Evolutionary conservation across 2,888 invertebrate genomes (phyloP).

Genomic region (Troides helena): DNA sequence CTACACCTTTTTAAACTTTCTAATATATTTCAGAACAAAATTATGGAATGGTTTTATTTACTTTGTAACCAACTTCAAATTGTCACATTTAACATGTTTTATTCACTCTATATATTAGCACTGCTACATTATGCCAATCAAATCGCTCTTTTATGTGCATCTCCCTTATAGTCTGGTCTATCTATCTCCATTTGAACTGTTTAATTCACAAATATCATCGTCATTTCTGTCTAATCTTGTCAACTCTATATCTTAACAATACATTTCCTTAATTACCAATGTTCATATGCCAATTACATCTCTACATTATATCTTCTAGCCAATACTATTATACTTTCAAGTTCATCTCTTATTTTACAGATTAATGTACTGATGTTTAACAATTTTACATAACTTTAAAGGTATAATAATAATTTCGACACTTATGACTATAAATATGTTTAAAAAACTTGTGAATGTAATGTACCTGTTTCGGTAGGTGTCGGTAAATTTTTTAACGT

Average conservation of each 20-base stretch:
- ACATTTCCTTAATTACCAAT: not conserved
- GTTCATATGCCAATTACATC: not conserved
- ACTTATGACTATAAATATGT: not conserved
- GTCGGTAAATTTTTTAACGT: constrained; percentile 22
- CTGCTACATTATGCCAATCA: too few relatives aligned
- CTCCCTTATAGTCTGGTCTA: too few relatives aligned
- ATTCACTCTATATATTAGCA: too few relatives aligned
- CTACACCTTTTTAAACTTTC: too few relatives aligned
- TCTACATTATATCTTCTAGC: constrained; percentile 1
- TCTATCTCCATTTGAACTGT: too few relatives aligned
- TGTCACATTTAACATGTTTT: too few relatives aligned
- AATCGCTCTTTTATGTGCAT: too few relatives aligned
- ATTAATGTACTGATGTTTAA: constrained; percentile 10
- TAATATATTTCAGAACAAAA: too few relatives aligned
- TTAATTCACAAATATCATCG: too few relatives aligned
- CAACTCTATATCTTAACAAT: not conserved
- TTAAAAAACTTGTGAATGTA: not conserved
- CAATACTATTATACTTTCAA: constrained; percentile 1
- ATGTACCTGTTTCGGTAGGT: not conserved
- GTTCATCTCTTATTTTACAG: constrained; percentile 4
- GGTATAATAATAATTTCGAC: not conserved
- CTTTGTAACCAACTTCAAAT: too few relatives aligned
- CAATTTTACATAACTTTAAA: constrained; percentile 7
- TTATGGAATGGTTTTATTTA: too few relatives aligned
- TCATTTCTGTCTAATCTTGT: too few relatives aligned